Percentiles rank a stretch among this genome's conserved stretches.
phyloP scores from a whole-genome alignment of 2,113 vertebrate genomes.

The Microcebus jonahi region DNA sequence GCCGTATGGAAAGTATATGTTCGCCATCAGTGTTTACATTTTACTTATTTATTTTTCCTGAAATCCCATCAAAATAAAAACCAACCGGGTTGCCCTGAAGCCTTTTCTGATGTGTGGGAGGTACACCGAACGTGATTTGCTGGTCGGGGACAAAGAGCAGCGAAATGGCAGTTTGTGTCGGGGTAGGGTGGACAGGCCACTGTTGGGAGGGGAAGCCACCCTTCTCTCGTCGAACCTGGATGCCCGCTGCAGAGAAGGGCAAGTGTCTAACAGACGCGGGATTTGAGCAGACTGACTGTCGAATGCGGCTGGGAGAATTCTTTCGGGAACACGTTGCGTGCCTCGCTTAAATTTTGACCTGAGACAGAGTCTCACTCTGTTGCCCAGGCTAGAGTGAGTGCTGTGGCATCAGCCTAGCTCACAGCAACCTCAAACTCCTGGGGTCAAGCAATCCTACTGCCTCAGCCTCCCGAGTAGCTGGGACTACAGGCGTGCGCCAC shows the following conservation, averaged over 20 bases:
- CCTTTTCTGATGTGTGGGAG: neutral
- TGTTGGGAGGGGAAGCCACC: neutral
- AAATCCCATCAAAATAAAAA: conserved; percentile 66
- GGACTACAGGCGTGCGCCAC: too few relatives aligned
- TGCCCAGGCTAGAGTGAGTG: too few relatives aligned
- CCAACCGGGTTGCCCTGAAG: conserved; percentile 10
- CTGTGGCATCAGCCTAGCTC: too few relatives aligned
- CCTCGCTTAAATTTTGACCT: neutral
- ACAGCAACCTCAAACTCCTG: too few relatives aligned
- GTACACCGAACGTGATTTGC: neutral
- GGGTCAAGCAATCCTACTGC: too few relatives aligned
- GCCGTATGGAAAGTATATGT: conserved; percentile 37
- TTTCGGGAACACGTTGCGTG: neutral
- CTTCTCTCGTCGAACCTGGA: neutral
- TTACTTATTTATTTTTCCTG: conserved; percentile 66
- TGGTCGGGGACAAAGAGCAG: neutral
- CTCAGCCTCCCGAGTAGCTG: too few relatives aligned
- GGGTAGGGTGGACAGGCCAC: fast-evolving
- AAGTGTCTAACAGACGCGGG: fast-evolving
- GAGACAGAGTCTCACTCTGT: too few relatives aligned
- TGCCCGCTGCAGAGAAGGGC: neutral
- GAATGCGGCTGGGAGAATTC: fast-evolving
- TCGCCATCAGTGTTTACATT: conserved; percentile 56
- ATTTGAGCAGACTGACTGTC: fast-evolving
- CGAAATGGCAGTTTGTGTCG: fast-evolving